Percentiles rank a stretch among this genome's conserved stretches.
phyloP scores from a whole-genome alignment of 2,888 invertebrate genomes.

The Eristalis pertinax region DNA sequence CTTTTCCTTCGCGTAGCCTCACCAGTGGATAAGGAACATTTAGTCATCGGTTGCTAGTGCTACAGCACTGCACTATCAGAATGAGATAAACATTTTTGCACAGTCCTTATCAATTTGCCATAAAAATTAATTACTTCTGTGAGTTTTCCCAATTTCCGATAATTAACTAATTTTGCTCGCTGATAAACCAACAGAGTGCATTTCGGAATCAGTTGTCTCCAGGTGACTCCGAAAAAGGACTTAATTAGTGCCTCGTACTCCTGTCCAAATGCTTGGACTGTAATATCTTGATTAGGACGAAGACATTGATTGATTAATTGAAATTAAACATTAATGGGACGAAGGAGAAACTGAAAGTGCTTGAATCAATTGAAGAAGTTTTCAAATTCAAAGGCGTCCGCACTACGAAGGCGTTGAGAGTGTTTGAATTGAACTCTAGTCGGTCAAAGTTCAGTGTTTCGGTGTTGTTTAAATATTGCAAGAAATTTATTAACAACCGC shows the following conservation, averaged over 20 bases:
- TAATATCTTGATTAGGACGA: background rate
- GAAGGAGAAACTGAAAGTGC: background rate
- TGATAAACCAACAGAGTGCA: background rate
- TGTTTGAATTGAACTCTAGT: background rate
- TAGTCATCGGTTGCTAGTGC: background rate
- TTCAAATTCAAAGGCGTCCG: background rate
- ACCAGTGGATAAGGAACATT: background rate
- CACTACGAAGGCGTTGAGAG: background rate
- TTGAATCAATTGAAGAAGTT: background rate
- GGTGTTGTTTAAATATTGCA: too few species aligned
- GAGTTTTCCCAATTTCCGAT: too few species aligned
- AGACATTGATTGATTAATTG: constrained; percentile 8
- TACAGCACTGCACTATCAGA: background rate
- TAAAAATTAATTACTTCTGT: background rate
- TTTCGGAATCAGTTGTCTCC: background rate
- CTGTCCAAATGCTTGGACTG: background rate
- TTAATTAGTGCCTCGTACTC: background rate
- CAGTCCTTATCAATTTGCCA: background rate
- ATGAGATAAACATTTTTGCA: background rate
- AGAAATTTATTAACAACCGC: too few species aligned
- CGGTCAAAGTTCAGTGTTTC: background rate
- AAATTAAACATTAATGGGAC: background rate
- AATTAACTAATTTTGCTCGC: background rate
- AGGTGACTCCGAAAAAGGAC: background rate
- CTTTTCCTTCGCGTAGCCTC: background rate